Evolutionary conservation across 2,888 invertebrate genomes (phyloP).

Genomic region (Elaeidobius kamerunicus): DNA sequence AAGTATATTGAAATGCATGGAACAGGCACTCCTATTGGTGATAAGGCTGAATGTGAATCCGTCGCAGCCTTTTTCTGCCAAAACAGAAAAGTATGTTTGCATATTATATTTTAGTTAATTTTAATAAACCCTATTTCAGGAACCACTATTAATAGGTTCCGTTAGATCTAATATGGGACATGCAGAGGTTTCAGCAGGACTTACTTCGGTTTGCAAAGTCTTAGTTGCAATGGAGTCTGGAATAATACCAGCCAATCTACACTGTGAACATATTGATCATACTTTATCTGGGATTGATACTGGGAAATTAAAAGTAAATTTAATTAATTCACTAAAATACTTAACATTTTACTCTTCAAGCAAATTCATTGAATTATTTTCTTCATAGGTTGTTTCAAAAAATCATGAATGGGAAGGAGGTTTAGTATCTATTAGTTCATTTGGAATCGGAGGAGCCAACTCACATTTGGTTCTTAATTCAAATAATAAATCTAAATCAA

Average conservation of each 20-base stretch:
- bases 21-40: constrained; percentile 56
- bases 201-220: constrained; percentile 60
- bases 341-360: background rate
- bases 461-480: constrained; percentile 53
- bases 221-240: constrained; percentile 67
- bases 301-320: constrained; percentile 51
- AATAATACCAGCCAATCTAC: constrained; percentile 68
- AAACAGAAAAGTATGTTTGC: constrained; percentile 12
- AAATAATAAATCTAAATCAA: constrained; percentile 42
- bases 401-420: constrained; percentile 54
- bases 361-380: constrained; percentile 12
- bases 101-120: constrained; percentile 3
- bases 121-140: too few relatives aligned
- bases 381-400: constrained; percentile 55
- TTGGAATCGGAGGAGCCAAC: constrained; percentile 65
- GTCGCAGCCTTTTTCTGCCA: constrained; percentile 32
- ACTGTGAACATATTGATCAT: constrained; percentile 59
- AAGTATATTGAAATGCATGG: constrained; percentile 86
- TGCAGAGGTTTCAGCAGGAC: constrained; percentile 50
- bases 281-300: constrained; percentile 54
- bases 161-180: constrained; percentile 54
- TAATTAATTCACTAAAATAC: too few relatives aligned
- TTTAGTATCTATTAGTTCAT: constrained; percentile 59
- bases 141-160: constrained; percentile 47
- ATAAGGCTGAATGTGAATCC: constrained; percentile 34